Base-by-base conservation (phyloP, 2,797 vertebrate species). In the Rhinoraja longicauda region DNA sequence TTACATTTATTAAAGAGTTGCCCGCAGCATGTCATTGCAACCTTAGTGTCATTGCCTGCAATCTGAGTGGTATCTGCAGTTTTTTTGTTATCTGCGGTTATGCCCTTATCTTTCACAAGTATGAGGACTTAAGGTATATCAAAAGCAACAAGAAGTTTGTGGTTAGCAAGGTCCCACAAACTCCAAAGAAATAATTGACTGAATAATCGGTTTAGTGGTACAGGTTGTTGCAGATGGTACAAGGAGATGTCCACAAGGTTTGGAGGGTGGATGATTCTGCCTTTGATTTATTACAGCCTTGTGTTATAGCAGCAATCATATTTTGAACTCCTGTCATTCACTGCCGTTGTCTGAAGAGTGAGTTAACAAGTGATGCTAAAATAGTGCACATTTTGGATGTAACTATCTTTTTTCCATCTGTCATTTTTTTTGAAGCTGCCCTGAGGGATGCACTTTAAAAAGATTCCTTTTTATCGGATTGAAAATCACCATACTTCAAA, bases 401-500 rank as follows among this genome's bases (percentile, higher is more conserved):
- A 39, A 73, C 39, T 92, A 13, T 75, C 73, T 73, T 88, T 24
- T 91, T n/a, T 13, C 70, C 72, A 17, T 39, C 70, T 53, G 90
- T 57, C 26, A 53, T 57, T 29, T 53, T 72, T 91, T 29, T 12
- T 75, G 10, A 75, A 57, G 21, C 70, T 53, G 90, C 15, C 36
- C 26, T 29, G 45, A 57, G 90, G 90, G 21, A 39, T 45, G 45
- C 39, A n/a, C 70, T 75, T 75, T 39, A 92, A 75, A 57, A 75
- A 21, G 29, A 70, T 70, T 70, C 29, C 24, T 70, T 90, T 90
- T 70, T 57, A 92, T 17, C 1, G 1, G 70, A 75, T 39, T 75
- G 45, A 92, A 92, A 92, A 92, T 92, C 45, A 72, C 36, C 39
- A 75, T 73, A 26, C 39, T 72, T 92, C 39, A 75, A 73, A 92